Percentiles rank a stretch among this genome's conserved stretches.
These are phyloP conservation scores for Malurus leucopterus DNA, from an alignment of 2,797 vertebrate genomes.

Conservation along the genomic window DNA sequence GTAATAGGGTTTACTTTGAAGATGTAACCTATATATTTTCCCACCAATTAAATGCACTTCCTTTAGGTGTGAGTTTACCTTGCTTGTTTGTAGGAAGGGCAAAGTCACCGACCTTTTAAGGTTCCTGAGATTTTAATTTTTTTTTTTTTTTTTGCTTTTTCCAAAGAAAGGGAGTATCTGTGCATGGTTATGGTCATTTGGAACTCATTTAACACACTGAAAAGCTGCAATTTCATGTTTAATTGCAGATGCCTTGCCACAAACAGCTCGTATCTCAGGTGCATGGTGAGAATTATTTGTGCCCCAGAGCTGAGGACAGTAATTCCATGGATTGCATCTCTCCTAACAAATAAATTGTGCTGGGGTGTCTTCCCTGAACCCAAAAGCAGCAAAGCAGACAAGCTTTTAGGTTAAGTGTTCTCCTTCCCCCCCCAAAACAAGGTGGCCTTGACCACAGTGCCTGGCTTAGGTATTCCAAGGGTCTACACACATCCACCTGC, in stretches of 20 bases:
- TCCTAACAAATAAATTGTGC: not conserved
- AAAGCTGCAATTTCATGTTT: slow-evolving; percentile 17
- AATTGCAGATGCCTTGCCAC: not conserved
- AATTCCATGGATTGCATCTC: not conserved
- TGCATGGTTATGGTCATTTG: not conserved
- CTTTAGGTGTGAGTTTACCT: not conserved
- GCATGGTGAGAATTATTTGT: not conserved
- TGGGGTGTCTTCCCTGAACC: not conserved
- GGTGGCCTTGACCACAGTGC: not conserved
- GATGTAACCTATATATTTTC: not conserved
- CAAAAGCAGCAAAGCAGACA: not conserved
- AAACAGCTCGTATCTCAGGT: not conserved
- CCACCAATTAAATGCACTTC: not conserved
- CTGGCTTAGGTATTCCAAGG: not conserved
- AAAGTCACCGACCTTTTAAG: not conserved
- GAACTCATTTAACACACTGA: slow-evolving; percentile 10
- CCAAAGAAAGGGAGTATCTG: not conserved
- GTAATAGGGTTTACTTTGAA: not conserved
- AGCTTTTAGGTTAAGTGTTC: not conserved
- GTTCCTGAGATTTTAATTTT: not conserved
- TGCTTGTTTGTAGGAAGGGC: not conserved
- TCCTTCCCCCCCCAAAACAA: not conserved
- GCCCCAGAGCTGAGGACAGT: not conserved
- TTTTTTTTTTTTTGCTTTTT: not conserved
- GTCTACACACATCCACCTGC: not conserved